A percentile compares a stretch with the other conserved stretches of the same genome.
phyloP scores from a whole-genome alignment of 2,888 invertebrate species.

The Pachymerium ferrugineum region DNA sequence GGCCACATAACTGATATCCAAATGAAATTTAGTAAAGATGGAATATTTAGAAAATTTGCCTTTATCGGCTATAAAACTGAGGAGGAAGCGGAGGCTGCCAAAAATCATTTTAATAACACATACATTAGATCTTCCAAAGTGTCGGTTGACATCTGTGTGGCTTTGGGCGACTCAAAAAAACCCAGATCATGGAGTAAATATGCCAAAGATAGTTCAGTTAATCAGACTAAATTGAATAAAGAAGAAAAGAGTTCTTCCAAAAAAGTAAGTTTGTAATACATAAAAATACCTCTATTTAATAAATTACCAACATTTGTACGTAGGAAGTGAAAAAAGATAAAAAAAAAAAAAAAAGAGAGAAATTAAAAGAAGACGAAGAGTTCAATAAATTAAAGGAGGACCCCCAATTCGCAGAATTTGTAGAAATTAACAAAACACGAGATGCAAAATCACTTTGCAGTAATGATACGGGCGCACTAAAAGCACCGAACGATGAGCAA shows the following conservation, averaged over 20 bases:
- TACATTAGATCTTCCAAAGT: slow-evolving; percentile 79
- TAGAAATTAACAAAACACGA: slow-evolving; percentile 69
- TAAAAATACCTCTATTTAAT: not conserved
- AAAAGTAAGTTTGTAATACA: not conserved
- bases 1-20: slow-evolving; percentile 88
- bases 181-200: slow-evolving; percentile 92
- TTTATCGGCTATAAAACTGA: slow-evolving; percentile 85
- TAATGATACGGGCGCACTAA: slow-evolving; percentile 51
- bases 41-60: slow-evolving; percentile 86
- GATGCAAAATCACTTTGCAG: slow-evolving; percentile 52
- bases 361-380: slow-evolving; percentile 37
- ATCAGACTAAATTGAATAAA: slow-evolving; percentile 47
- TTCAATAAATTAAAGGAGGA: slow-evolving; percentile 66
- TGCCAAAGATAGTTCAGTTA: slow-evolving; percentile 67
- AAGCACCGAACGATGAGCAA: not conserved
- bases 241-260: not conserved
- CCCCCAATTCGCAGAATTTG: slow-evolving; percentile 80
- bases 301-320: too few relatives aligned
- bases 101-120: slow-evolving; percentile 72
- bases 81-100: slow-evolving; percentile 70
- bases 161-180: slow-evolving; percentile 56
- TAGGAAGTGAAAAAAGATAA: slow-evolving; percentile 35
- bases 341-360: slow-evolving; percentile 40
- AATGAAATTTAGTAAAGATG: slow-evolving; percentile 84
- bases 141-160: slow-evolving; percentile 56